Conservation (phyloP, 35 echinoderm and acorn worm genomes). For the Strongylocentrotus purpuratus region DNA sequence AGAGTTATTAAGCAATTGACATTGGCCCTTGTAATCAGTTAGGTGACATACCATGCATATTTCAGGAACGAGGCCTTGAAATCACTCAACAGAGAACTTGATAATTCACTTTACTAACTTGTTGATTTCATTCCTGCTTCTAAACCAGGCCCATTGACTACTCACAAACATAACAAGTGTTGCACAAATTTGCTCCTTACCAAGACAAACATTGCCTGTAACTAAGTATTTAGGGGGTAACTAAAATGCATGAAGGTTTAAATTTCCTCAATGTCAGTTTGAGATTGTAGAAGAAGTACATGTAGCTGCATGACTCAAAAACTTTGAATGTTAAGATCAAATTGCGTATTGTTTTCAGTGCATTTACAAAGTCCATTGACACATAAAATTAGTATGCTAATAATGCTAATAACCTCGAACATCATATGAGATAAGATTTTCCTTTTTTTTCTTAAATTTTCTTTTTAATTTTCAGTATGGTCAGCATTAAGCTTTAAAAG, state of each 20-base stretch:
- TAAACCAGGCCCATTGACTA: background rate
- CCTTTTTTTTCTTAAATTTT: too few relatives aligned
- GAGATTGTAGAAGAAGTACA: background rate
- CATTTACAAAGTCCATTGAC: too few relatives aligned
- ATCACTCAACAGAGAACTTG: slow-evolving; percentile 1
- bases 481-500: too few relatives aligned
- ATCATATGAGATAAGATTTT: too few relatives aligned
- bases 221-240: background rate
- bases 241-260: background rate
- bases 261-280: background rate
- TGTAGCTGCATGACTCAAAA: too few relatives aligned
- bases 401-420: too few relatives aligned
- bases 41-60: background rate
- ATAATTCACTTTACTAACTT: background rate
- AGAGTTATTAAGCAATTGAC: slow-evolving; percentile 19
- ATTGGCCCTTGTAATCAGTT: slow-evolving; percentile 1
- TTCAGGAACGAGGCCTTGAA: background rate
- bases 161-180: slow-evolving; percentile 3
- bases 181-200: slow-evolving; percentile 16
- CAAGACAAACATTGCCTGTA: background rate
- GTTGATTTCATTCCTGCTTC: background rate
- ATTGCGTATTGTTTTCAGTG: too few relatives aligned
- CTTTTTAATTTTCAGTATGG: too few relatives aligned
- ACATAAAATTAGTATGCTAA: too few relatives aligned
- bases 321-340: too few relatives aligned